These are phyloP conservation scores for Branchinecta lynchi DNA, from an alignment of 1,140 invertebrate genomes.

Conservation along the genomic window DNA sequence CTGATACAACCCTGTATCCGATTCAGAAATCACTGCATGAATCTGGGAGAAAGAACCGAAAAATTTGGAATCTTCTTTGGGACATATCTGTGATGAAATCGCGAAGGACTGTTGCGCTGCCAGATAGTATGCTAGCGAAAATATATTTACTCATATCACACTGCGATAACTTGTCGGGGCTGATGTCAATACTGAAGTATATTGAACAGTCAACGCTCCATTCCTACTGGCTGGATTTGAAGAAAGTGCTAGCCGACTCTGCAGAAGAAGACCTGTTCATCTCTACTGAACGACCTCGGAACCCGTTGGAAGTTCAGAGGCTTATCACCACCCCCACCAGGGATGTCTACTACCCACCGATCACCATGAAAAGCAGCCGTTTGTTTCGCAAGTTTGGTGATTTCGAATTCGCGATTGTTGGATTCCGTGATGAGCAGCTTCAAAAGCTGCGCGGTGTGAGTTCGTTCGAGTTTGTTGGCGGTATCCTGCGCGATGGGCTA, in stretches of 20 bases:
- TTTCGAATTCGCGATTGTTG: constrained; percentile 3
- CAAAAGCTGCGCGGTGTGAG: constrained; percentile 11
- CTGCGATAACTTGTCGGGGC: background rate
- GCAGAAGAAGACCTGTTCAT: constrained; percentile 3
- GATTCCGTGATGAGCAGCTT: constrained; percentile 1
- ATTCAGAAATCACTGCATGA: background rate
- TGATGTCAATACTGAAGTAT: background rate
- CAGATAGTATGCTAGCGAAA: background rate
- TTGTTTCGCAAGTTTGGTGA: background rate
- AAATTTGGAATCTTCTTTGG: background rate
- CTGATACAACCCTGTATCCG: background rate
- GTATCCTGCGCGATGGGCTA: background rate
- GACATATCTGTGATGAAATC: constrained; percentile 7
- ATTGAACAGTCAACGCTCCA: constrained; percentile 7
- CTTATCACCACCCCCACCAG: constrained; percentile 1
- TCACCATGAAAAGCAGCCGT: constrained; percentile 9
- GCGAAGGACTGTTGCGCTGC: background rate
- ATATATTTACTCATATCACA: background rate
- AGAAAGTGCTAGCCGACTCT: background rate
- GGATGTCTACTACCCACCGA: constrained; percentile 12
- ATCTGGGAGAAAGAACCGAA: background rate
- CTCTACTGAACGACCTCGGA: background rate
- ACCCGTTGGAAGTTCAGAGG: background rate
- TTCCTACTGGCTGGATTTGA: constrained; percentile 13
- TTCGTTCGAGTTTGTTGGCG: constrained; percentile 6